These are phyloP conservation scores for Octopus sinensis DNA, from an alignment of 1,140 invertebrate genomes.

Conservation along the genomic window DNA sequence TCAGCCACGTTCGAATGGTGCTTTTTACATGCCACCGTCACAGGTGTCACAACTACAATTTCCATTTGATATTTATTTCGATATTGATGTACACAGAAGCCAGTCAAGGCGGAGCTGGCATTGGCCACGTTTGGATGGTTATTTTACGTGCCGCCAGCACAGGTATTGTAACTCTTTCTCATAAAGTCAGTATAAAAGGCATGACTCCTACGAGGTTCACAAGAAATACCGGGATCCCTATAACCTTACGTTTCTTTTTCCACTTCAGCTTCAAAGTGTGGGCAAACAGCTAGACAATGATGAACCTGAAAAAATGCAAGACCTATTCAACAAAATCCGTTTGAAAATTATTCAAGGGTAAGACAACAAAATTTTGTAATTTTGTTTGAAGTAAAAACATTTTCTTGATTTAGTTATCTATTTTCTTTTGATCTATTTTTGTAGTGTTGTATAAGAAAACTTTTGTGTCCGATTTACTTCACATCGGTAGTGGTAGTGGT, in stretches of 20 bases:
- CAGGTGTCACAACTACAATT: too few relatives aligned
- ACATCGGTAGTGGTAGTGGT: too few relatives aligned
- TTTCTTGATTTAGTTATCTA: not conserved
- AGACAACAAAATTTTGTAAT: not conserved
- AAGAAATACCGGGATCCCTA: not conserved
- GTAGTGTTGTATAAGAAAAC: not conserved
- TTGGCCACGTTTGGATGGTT: not conserved
- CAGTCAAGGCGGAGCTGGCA: too few relatives aligned
- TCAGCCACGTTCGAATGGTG: too few relatives aligned
- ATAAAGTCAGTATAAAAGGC: not conserved
- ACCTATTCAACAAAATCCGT: slow-evolving; percentile 28
- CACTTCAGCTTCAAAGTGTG: slow-evolving; percentile 26
- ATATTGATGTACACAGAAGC: not conserved
- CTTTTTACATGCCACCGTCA: too few relatives aligned
- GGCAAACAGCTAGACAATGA: slow-evolving; percentile 31
- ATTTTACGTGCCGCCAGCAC: not conserved
- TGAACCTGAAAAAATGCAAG: slow-evolving; percentile 26
- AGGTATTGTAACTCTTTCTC: not conserved
- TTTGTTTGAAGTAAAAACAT: not conserved
- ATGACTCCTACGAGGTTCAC: not conserved
- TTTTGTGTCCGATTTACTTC: not conserved
- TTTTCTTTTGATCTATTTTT: not conserved
- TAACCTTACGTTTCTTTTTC: not conserved
- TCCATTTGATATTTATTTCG: not conserved
- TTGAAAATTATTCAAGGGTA: slow-evolving; percentile 27